Evolutionary conservation across 1,140 invertebrate species (phyloP), one percentile per base, ranked within the genome.

Genomic region (Aphidius ervi): DNA sequence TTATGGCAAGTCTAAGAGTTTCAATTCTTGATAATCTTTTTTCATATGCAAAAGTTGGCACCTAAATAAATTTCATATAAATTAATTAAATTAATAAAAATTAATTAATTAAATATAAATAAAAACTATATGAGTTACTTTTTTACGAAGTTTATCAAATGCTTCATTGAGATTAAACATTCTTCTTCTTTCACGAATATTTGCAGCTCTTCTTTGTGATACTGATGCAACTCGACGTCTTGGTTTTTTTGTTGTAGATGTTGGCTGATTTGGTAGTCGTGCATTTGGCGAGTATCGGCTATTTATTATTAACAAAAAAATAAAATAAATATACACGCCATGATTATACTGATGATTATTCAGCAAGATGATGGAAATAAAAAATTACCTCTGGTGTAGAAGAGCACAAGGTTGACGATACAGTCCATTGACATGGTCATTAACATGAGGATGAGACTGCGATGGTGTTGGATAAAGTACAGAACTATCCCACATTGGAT

Each of bases 91-190:
- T 2, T 7, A 39, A 37, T 6, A 9, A 46, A 58, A 9, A 60
- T 5, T 20, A 39, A 58, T 54, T 56, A 7, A 31, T 45, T 45
- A 57, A 41, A 46, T 31, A 49, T 31, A 10, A 47, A 62, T 45
- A 23, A 23, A 59, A 43, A 40, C 20, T 41, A n/a, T 10, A 57
- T 37, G 37, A 50, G 52, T 31, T 65, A 89, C 86, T 82, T 96
- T 95, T 67, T 93, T 82, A 9, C 93, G 81, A 39, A 97, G 77
- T 73, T 94, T 93, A 71, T 98, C 95, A 72, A 99, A 99, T 4
- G 96, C 96, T 73, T 97, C 94, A 75, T 99, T 99, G 7, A 99
- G 83, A 78, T 97, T 98, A 73, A 97, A 95, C 95, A 98, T 98
- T 65, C 97, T 83, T 50, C 95, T 84, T 58, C 96, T 80, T 75